Evolutionary conservation across 2,888 invertebrate genomes (phyloP).

Genomic region (Cistogaster globosa): DNA sequence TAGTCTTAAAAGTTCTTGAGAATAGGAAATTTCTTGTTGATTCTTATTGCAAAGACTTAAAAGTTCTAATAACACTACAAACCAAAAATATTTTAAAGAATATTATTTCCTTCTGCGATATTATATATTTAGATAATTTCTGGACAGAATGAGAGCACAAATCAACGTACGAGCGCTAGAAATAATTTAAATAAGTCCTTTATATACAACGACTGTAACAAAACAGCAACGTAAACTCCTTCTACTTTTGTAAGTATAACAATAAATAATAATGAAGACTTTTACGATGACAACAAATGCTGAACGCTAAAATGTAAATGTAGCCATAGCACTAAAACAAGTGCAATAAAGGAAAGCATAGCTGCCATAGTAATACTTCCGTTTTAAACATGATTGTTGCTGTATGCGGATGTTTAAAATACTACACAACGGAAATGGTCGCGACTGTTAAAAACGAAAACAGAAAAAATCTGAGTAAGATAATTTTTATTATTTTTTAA

Average conservation of each 20-base stretch:
- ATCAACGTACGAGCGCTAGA: not conserved
- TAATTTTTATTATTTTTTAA: too few species aligned
- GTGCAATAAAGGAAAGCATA: conserved; percentile 67
- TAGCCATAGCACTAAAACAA: conserved; percentile 19
- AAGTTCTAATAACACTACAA: too few species aligned
- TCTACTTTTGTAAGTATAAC: conserved; percentile 26
- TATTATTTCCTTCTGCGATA: too few species aligned
- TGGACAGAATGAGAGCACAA: too few species aligned
- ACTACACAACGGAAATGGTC: conserved; percentile 66
- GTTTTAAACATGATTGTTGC: conserved; percentile 68
- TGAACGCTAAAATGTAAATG: conserved; percentile 48
- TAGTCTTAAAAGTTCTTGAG: too few species aligned
- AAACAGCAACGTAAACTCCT: conserved; percentile 41
- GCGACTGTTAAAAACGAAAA: conserved; percentile 49
- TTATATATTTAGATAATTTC: too few species aligned
- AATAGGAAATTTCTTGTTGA: not conserved
- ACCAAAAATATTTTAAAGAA: too few species aligned
- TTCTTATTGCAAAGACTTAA: too few species aligned
- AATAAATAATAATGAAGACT: conserved; percentile 48
- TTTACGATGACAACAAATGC: conserved; percentile 47
- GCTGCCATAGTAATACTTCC: conserved; percentile 69
- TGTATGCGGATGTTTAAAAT: conserved; percentile 62
- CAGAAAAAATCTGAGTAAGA: conserved; percentile 9
- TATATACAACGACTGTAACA: conserved; percentile 29
- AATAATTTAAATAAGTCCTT: conserved; percentile 45